Conservation (phyloP, 2,113 vertebrate species). For the Melanostigma gelatinosum region DNA sequence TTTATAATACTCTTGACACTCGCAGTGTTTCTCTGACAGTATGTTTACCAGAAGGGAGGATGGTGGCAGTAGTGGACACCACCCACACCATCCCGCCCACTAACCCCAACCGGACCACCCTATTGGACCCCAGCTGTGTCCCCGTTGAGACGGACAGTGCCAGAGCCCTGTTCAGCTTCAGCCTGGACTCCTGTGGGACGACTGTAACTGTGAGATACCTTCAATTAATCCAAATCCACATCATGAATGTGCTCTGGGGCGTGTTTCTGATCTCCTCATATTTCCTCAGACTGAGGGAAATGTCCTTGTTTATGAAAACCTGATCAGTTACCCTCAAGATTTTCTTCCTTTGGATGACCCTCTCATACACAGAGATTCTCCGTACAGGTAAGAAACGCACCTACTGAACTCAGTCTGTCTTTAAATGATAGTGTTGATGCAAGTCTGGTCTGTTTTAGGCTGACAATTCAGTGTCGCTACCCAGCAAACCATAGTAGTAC, state of each 20-base stretch:
- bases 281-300: constrained; percentile 68
- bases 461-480: constrained; percentile 76
- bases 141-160: constrained; percentile 68
- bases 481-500: constrained; percentile 53
- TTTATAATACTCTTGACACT: not conserved
- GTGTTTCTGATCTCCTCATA: not conserved
- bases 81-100: constrained; percentile 66
- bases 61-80: constrained; percentile 69
- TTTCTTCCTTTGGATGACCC: constrained; percentile 53
- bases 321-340: constrained; percentile 70
- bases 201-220: constrained; percentile 57
- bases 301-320: constrained; percentile 79
- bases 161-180: constrained; percentile 76
- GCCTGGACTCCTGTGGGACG: constrained; percentile 75
- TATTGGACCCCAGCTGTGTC: constrained; percentile 68
- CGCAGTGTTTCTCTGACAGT: constrained; percentile 43
- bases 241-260: not conserved
- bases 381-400: constrained; percentile 68
- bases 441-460: constrained; percentile 43
- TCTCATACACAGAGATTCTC: constrained; percentile 75
- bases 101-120: constrained; percentile 64
- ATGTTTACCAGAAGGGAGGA: constrained; percentile 76
- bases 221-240: not conserved
- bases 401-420: not conserved
- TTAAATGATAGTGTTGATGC: not conserved